These are phyloP conservation scores for Pelodiscus sinensis DNA, from an alignment of 2,113 vertebrate genomes.

Conservation along the genomic window DNA sequence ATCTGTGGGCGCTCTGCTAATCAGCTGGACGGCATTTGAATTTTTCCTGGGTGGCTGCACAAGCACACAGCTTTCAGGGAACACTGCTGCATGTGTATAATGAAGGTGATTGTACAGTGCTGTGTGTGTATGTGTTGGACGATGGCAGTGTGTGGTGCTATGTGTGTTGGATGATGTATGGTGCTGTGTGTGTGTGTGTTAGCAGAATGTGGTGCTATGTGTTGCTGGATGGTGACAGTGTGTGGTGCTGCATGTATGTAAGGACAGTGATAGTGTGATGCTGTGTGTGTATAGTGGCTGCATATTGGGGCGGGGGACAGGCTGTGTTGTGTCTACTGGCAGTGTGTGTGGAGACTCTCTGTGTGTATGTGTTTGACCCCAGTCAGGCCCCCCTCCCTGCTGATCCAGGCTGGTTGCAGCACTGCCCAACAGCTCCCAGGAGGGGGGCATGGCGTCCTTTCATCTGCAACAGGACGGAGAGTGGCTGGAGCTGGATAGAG, in stretches of 20 bases:
- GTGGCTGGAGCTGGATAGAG: not conserved
- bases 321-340: not conserved
- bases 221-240: not conserved
- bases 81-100: not conserved
- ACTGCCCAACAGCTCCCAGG: not conserved
- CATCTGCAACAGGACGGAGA: not conserved
- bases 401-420: not conserved
- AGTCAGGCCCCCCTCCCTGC: not conserved
- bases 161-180: not conserved
- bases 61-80: too few species aligned
- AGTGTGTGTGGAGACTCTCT: not conserved
- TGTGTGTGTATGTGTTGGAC: not conserved
- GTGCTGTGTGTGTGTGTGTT: too few species aligned
- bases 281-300: not conserved
- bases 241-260: not conserved
- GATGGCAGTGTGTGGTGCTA: not conserved
- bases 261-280: not conserved
- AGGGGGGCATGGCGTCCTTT: not conserved
- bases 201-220: not conserved
- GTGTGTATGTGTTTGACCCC: not conserved
- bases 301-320: not conserved
- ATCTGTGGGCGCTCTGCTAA: too few species aligned
- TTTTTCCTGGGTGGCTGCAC: too few species aligned
- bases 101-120: too few species aligned
- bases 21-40: too few species aligned